A percentile compares a stretch with the other conserved stretches of the same genome.
phyloP scores from a whole-genome alignment of 2,113 vertebrate genomes.

The Coptodon rendalli region DNA sequence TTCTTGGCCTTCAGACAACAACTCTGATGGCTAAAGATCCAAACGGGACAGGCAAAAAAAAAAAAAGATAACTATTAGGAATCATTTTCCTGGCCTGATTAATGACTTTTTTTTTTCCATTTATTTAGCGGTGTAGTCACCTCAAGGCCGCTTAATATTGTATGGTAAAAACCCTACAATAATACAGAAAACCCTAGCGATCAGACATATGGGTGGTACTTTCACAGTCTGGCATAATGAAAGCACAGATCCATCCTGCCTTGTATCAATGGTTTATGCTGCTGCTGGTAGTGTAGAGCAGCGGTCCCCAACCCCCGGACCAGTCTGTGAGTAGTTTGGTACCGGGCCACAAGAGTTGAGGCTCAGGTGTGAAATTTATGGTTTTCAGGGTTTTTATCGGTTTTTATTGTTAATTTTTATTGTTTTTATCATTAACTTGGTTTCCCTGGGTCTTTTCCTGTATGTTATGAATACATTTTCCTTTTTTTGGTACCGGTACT shows the following conservation, averaged over 20 bases:
- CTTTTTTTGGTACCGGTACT: neutral
- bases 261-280: neutral
- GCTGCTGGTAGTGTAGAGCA: rapidly evolving
- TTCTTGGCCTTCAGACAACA: neutral
- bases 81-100: neutral
- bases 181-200: neutral
- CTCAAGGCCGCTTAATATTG: neutral
- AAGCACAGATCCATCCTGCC: neutral
- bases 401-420: neutral
- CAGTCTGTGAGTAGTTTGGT: rapidly evolving
- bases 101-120: rapidly evolving
- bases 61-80: neutral
- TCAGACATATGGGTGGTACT: neutral
- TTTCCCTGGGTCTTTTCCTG: neutral
- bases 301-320: neutral
- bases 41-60: rapidly evolving
- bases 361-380: neutral
- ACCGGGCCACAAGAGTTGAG: neutral
- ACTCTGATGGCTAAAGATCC: neutral
- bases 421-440: neutral
- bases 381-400: neutral
- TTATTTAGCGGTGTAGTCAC: rapidly evolving
- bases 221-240: neutral
- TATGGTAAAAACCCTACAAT: neutral
- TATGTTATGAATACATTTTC: neutral